A percentile compares a stretch with the other conserved stretches of the same genome.
Conservation (phyloP, 2,797 vertebrate genomes). For the Hemitrygon akajei region DNA sequence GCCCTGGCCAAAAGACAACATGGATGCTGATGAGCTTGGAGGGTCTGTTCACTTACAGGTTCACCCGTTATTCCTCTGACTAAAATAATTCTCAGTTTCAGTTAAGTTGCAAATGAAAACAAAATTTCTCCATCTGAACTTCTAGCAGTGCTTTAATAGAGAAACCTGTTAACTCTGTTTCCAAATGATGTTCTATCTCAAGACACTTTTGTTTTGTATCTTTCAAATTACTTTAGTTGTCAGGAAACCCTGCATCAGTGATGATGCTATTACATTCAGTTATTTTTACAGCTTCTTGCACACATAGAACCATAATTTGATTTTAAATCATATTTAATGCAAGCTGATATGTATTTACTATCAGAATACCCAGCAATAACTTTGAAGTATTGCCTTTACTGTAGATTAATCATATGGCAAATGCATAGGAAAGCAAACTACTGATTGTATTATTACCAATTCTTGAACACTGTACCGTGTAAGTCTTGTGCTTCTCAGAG, state of each 20-base stretch:
- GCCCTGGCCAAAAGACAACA: background rate
- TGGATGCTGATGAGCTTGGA: background rate
- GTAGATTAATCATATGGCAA: background rate
- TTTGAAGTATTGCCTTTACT: background rate
- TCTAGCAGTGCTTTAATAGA: background rate
- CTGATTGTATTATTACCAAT: background rate
- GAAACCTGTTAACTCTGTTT: background rate
- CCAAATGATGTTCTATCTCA: background rate
- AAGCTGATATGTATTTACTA: background rate
- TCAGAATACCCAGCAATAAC: background rate
- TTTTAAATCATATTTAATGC: background rate
- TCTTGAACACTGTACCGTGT: background rate
- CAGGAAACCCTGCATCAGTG: background rate
- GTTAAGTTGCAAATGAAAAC: background rate
- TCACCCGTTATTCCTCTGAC: background rate
- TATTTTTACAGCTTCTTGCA: background rate
- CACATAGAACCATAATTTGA: background rate
- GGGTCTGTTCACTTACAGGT: background rate
- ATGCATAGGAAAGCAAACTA: background rate
- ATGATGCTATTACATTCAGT: background rate
- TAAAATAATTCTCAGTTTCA: background rate
- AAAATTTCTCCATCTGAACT: background rate
- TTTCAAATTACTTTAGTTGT: conserved; percentile 14
- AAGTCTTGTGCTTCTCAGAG: background rate
- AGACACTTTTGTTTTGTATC: background rate